Evolutionary conservation across 2,888 invertebrate species (phyloP), one percentile per base, ranked within the genome.

Genomic region (Sisyra nigra): DNA sequence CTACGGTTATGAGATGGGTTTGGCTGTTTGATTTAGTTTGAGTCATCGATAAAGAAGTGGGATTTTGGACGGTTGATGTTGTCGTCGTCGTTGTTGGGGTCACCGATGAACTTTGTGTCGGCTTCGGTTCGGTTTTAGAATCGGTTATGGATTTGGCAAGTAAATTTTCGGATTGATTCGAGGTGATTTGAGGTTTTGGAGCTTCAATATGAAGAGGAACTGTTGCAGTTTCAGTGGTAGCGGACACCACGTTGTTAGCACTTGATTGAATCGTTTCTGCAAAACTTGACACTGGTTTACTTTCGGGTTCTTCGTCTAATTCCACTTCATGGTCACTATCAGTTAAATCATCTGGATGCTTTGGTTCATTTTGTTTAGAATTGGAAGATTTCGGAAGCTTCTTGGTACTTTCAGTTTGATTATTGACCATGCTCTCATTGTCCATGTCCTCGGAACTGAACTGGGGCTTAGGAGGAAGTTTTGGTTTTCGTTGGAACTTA

Each of bases 131-230:
- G 2, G 32, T 8, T 34, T 13, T 34, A 8, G 34, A 34, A 8
- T 38, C 34, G 10, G n/a, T 29, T 18, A 38, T 11, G 31, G 18
- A 10, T 43, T 43, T 43, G 10, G 43, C 19, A 13, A 43, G 17
- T 31, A 43, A 15, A 43, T 43, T 43, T 31, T 43, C 43, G n/a
- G 31, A 10, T 11, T 37, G 17, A 6, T 14, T 31, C 8, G 24
- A 30, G 17, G 43, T 29, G 7, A 57, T 42, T 48, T 56, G 57
- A 0, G 61, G 55, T 32, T 62, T 60, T 47, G 56, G 57, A 0
- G 61, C 54, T 29, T 63, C 61, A 30, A 63, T 61, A 45, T 61
- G 59, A 40, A 63, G 47, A 1, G 64, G 63, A 51, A 62, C 55
- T 2, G 62, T 59, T 3, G 58, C 61, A 5, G 64, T 61, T 15